Conservation (phyloP, 2,888 invertebrate species). For the Diloba caeruleocephala region DNA sequence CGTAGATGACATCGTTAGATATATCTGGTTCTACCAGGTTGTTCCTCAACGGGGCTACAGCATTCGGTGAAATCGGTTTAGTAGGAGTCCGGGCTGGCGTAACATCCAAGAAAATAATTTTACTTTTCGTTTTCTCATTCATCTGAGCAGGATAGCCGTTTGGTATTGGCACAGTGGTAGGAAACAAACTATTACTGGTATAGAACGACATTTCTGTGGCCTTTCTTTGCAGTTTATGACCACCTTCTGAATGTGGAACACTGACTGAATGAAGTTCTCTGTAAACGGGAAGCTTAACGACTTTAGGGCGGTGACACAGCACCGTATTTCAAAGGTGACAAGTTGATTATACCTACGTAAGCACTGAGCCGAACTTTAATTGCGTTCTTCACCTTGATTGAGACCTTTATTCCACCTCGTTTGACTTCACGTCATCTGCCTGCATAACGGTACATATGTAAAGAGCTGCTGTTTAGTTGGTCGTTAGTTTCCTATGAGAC, state of each 20-base stretch:
- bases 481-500: constrained; percentile 18
- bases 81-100: constrained; percentile 75
- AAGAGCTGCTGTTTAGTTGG: not conserved
- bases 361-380: constrained; percentile 73
- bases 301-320: constrained; percentile 55
- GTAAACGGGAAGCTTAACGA: constrained; percentile 63
- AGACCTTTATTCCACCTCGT: constrained; percentile 57
- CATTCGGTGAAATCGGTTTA: constrained; percentile 68
- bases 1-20: constrained; percentile 79
- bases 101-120: constrained; percentile 79
- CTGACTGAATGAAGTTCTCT: constrained; percentile 55
- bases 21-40: constrained; percentile 73
- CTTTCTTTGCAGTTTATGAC: constrained; percentile 30
- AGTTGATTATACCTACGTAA: constrained; percentile 76
- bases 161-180: constrained; percentile 64
- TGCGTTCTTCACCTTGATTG: constrained; percentile 75
- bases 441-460: constrained; percentile 21
- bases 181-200: constrained; percentile 68
- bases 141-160: constrained; percentile 76
- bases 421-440: constrained; percentile 32
- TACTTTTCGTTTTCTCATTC: constrained; percentile 69
- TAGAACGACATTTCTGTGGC: constrained; percentile 73
- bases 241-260: constrained; percentile 44
- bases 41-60: constrained; percentile 72
- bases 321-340: constrained; percentile 82